Percentiles rank a stretch among this genome's conserved stretches.
Conservation (phyloP, 2,797 vertebrate genomes). For the Telmatherina bonti region DNA sequence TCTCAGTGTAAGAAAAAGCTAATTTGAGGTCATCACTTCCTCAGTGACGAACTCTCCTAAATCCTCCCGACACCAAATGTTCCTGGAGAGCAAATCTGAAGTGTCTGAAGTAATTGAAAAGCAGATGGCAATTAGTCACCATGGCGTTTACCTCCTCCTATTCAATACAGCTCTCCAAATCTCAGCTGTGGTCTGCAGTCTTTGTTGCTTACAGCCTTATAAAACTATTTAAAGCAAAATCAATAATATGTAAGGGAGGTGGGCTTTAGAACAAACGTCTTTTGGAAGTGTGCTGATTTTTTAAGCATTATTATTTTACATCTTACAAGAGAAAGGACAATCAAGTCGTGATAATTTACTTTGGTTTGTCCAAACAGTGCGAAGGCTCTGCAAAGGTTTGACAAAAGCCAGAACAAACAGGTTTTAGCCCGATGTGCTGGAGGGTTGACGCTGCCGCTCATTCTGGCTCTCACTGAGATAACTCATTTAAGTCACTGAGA, state of each 20-base stretch:
- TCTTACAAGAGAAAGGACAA: not conserved
- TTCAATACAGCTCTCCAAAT: conserved; percentile 3
- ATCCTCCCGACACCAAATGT: conserved; percentile 36
- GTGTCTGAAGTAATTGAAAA: conserved; percentile 59
- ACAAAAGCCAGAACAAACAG: not conserved
- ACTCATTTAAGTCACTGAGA: not conserved
- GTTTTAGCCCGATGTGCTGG: not conserved
- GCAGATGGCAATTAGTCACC: conserved; percentile 40
- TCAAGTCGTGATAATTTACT: not conserved
- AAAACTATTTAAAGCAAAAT: conserved; percentile 16
- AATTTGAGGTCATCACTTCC: conserved; percentile 61
- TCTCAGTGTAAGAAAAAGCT: conserved; percentile 43
- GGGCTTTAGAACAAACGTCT: not conserved
- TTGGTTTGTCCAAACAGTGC: not conserved
- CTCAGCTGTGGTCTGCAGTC: conserved; percentile 7
- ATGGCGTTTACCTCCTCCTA: conserved; percentile 26
- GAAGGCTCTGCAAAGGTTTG: not conserved
- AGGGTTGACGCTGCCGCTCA: not conserved
- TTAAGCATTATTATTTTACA: not conserved
- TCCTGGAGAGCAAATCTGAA: conserved; percentile 52
- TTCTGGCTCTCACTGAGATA: not conserved
- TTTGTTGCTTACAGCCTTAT: not conserved
- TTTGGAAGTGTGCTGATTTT: not conserved
- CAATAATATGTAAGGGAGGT: not conserved
- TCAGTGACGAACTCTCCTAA: conserved; percentile 24